Conservation (phyloP, 1,140 invertebrate species). For the Chionoecetes opilio region DNA sequence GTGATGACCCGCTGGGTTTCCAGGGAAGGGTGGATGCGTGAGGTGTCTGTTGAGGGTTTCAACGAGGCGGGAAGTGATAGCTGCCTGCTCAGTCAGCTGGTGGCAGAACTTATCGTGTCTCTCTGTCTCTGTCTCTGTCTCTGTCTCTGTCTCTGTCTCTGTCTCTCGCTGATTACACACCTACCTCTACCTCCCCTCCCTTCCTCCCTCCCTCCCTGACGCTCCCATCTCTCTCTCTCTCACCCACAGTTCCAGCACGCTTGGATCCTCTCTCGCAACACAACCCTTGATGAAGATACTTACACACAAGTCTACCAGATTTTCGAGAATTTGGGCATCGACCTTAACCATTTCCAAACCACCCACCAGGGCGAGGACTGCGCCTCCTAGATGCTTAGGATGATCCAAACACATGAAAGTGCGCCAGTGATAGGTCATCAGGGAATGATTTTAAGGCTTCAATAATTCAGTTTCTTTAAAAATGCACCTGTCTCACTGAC, state of each 20-base stretch:
- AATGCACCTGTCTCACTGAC: too few relatives aligned
- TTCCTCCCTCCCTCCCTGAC: neutral
- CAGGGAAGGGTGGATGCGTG: too few relatives aligned
- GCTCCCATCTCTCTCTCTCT: neutral
- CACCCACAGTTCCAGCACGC: slow-evolving; percentile 57
- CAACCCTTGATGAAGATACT: neutral
- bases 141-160: neutral
- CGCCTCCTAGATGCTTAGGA: too few relatives aligned
- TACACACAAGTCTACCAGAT: neutral
- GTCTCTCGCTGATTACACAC: neutral
- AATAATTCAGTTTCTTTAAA: too few relatives aligned
- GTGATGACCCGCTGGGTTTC: too few relatives aligned
- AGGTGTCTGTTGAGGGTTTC: too few relatives aligned
- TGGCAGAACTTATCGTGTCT: too few relatives aligned
- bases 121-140: neutral
- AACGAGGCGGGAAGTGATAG: too few relatives aligned
- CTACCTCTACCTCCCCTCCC: neutral
- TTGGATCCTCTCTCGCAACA: slow-evolving; percentile 49
- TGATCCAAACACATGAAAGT: too few relatives aligned
- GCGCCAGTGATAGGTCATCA: too few relatives aligned
- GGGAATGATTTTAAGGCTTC: too few relatives aligned
- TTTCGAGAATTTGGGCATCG: slow-evolving; percentile 47
- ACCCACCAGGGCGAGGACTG: slow-evolving; percentile 66
- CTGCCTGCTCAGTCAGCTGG: too few relatives aligned
- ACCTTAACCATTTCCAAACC: slow-evolving; percentile 29